Evolutionary conservation across 2,888 invertebrate species (phyloP), one percentile per base, ranked within the genome.

Genomic region (Andrena hattorfiana): DNA sequence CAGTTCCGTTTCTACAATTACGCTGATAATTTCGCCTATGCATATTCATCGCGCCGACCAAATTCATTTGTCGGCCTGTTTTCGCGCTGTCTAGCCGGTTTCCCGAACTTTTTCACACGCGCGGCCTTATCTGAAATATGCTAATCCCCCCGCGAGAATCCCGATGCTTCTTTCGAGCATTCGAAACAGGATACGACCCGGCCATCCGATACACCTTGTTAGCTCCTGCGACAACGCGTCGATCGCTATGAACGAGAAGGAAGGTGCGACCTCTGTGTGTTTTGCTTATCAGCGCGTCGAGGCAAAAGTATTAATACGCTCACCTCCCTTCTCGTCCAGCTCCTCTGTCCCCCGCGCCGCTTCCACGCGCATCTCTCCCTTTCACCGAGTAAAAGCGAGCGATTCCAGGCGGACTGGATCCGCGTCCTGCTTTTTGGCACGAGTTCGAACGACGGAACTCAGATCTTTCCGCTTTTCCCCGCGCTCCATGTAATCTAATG

Each of bases 401-500:
- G 67, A 73, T 49, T 64, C 49, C 42, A 54, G 10, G 7, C 20
- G 6, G 42, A 20, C 3, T 5, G 64, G 51, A 60, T 70, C n/a
- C 10, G 23, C n/a, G 62, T 74, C 68, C 51, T 51, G 23, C 42
- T 56, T 62, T 54, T 62, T 8, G 26, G 20, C 48, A 4, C 48
- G 62, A 48, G 30, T 67, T 32, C 72, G 30, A 60, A 35, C 66
- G 66, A 80, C 20, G 70, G 10, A 42, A 23, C 20, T n/a, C 26
- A 10, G 63, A 56, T 60, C 35, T 30, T 49, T 23, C 20, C 49
- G 62, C 23, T 59, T 35, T 63, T 48, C 67, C 63, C 35, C 26
- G 62, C 54, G n/a, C 54, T 77, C 63, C 32, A 30, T 70, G 77
- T 74, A 56, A 77, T 83, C 67, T 77, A 77, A 81, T 63, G 78